These are phyloP conservation scores for Unio pictorum DNA, from an alignment of 2,888 invertebrate species.

Conservation along the genomic window DNA sequence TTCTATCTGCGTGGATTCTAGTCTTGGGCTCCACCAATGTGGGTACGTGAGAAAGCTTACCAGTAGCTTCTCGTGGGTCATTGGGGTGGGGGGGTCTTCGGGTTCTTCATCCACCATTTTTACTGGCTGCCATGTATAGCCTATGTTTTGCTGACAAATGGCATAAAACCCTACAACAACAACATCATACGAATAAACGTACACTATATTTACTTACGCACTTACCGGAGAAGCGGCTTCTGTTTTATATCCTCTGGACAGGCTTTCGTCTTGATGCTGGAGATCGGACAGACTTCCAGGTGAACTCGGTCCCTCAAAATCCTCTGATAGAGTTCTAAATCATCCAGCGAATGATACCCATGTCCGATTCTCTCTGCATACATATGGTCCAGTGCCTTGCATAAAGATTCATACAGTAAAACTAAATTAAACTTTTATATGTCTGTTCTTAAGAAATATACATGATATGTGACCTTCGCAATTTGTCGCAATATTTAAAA, in stretches of 20 bases:
- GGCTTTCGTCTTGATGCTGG: slow-evolving; percentile 75
- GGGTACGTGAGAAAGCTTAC: no score
- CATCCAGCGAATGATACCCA: slow-evolving; percentile 74
- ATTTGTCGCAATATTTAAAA: no score
- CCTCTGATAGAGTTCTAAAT: slow-evolving; percentile 68
- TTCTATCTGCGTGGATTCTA: no score
- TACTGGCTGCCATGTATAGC: no score
- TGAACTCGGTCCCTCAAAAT: slow-evolving; percentile 70
- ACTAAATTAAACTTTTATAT: neutral
- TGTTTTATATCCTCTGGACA: slow-evolving; percentile 63
- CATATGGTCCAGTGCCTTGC: slow-evolving; percentile 73
- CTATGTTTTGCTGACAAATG: neutral
- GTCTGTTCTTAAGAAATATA: no score
- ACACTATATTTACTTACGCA: neutral
- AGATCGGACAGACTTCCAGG: slow-evolving; percentile 75
- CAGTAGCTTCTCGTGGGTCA: no score
- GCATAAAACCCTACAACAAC: neutral
- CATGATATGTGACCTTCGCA: no score
- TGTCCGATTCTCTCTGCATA: slow-evolving; percentile 76
- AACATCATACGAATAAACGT: neutral
- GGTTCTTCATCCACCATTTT: no score
- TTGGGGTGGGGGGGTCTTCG: neutral
- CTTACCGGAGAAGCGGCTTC: slow-evolving; percentile 47
- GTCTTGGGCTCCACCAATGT: no score
- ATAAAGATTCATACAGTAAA: neutral